Percentiles rank a stretch among this genome's conserved stretches.
phyloP scores from a whole-genome alignment of 2,888 invertebrate genomes.

The Apodemia zela region DNA sequence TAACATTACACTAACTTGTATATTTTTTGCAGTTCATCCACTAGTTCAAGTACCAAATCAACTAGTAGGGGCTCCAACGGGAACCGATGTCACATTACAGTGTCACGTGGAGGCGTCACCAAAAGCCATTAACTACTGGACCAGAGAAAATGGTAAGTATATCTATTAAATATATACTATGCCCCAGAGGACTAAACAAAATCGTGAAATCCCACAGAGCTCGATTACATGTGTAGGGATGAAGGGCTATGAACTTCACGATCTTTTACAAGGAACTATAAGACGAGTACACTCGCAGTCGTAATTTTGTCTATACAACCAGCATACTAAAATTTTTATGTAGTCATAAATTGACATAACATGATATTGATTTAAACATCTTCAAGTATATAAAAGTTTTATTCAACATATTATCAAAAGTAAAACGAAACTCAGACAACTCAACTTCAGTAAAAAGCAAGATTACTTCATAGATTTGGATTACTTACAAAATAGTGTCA shows the following conservation, averaged over 20 bases:
- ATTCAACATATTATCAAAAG: too few species aligned
- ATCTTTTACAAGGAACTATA: background rate
- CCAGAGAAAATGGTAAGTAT: conserved; percentile 89
- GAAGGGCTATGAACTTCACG: background rate
- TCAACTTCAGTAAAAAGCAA: too few species aligned
- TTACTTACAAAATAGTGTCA: too few species aligned
- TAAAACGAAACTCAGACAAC: too few species aligned
- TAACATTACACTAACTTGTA: background rate
- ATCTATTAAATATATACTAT: conserved; percentile 29
- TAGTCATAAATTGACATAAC: too few species aligned
- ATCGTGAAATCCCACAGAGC: background rate
- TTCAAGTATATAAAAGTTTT: too few species aligned
- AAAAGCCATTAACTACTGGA: conserved; percentile 97
- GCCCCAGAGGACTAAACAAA: conserved; percentile 1
- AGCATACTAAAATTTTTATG: too few species aligned
- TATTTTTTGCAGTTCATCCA: conserved; percentile 87
- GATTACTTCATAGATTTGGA: too few species aligned
- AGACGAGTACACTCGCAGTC: background rate
- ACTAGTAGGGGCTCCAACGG: conserved; percentile 92
- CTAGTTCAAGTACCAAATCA: conserved; percentile 96
- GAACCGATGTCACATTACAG: conserved; percentile 91
- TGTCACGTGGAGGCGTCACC: conserved; percentile 94
- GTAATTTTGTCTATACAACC: background rate
- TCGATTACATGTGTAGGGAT: conserved; percentile 1
- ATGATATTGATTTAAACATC: too few species aligned